These are phyloP conservation scores for Malurus leucopterus DNA, from an alignment of 2,797 vertebrate species.

Conservation along the genomic window DNA sequence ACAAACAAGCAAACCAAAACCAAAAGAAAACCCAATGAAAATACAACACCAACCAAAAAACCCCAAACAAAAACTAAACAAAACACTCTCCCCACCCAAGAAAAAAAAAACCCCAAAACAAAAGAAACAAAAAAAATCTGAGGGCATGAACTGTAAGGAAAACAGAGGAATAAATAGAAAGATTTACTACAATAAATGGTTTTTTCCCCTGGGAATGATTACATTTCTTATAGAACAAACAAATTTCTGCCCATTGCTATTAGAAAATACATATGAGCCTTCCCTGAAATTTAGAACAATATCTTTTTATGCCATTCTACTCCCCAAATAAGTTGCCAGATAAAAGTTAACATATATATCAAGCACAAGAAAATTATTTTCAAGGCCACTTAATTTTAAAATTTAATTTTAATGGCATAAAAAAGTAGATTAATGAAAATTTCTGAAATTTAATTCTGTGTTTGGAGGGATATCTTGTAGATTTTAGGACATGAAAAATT, in stretches of 20 bases:
- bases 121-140: background rate
- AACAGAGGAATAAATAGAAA: background rate
- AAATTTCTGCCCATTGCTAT: rapidly evolving
- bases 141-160: background rate
- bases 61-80: background rate
- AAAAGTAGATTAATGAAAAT: background rate
- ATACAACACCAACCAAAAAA: too few species aligned
- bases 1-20: background rate
- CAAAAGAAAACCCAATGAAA: too few species aligned
- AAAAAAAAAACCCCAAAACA: background rate
- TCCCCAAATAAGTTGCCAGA: background rate
- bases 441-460: background rate
- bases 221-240: background rate
- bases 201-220: background rate
- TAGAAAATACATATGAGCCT: background rate
- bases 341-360: background rate
- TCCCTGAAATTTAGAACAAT: background rate
- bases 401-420: background rate
- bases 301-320: background rate
- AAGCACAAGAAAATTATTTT: background rate
- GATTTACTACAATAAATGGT: rapidly evolving
- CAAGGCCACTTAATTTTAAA: background rate
- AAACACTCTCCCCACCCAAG: background rate
- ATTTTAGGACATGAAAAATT: background rate
- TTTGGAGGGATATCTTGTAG: background rate